These are phyloP conservation scores for Enteromius viviparus DNA, from an alignment of 2,797 vertebrate genomes.

Conservation along the genomic window DNA sequence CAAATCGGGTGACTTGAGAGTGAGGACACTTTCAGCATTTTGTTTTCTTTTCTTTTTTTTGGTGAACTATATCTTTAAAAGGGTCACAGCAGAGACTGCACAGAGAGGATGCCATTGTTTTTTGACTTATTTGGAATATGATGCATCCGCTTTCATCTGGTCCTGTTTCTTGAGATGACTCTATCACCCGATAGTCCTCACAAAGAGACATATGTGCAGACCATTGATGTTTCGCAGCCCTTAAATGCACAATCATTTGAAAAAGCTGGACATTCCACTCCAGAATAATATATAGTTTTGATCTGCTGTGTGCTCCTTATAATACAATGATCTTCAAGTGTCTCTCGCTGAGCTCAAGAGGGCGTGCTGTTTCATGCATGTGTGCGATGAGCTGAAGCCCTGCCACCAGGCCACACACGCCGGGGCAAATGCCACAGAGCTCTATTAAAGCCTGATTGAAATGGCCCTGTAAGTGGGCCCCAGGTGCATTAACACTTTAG, in stretches of 20 bases:
- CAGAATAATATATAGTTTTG: conserved; percentile 50
- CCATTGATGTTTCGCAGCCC: conserved; percentile 55
- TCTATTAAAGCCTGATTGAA: conserved; percentile 68
- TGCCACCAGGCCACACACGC: background rate
- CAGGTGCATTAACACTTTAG: conserved; percentile 75
- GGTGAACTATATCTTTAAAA: background rate
- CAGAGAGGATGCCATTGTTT: background rate
- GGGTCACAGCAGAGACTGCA: background rate
- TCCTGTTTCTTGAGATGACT: background rate
- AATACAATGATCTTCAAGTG: conserved; percentile 61
- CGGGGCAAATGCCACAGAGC: conserved; percentile 64
- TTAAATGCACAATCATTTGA: conserved; percentile 55
- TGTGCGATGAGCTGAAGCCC: conserved; percentile 41
- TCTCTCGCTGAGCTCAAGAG: conserved; percentile 46
- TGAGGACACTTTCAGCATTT: too few species aligned
- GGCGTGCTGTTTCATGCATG: conserved; percentile 13
- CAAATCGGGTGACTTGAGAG: too few species aligned
- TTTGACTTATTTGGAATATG: background rate
- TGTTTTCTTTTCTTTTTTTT: too few species aligned
- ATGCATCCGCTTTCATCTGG: conserved; percentile 19
- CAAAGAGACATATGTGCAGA: background rate
- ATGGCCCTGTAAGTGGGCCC: conserved; percentile 69
- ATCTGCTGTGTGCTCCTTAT: conserved; percentile 40
- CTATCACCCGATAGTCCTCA: background rate
- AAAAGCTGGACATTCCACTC: conserved; percentile 46